A percentile compares a stretch with the other conserved stretches of the same genome.
Evolutionary conservation across 2,797 vertebrate genomes (phyloP).

Genomic region (Sus cebifrons): DNA sequence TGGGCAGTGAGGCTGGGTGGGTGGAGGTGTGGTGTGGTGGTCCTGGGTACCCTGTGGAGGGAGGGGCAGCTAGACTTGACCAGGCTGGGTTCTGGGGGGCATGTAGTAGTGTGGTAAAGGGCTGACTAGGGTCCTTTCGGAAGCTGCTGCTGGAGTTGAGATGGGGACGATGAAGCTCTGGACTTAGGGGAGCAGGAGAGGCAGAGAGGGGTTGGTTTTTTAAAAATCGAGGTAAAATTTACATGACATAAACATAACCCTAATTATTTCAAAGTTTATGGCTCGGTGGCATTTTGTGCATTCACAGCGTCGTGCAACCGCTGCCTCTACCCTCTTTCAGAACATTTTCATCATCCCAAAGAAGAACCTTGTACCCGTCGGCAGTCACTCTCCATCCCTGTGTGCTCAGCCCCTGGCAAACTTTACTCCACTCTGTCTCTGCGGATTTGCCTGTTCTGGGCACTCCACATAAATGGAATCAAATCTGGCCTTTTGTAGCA

Average conservation of each 20-base stretch:
- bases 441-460: background rate
- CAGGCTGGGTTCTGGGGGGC: background rate
- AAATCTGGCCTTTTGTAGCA: background rate
- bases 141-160: background rate
- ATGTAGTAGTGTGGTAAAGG: accelerated
- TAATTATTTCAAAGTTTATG: background rate
- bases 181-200: background rate
- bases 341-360: accelerated
- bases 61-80: background rate
- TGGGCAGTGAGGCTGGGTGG: background rate
- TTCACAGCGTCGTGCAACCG: accelerated
- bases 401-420: accelerated
- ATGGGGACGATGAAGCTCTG: too few relatives aligned
- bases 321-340: too few relatives aligned
- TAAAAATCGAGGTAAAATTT: too few relatives aligned
- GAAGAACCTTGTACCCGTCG: accelerated
- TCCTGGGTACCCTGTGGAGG: background rate
- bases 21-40: background rate
- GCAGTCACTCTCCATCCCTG: too few relatives aligned
- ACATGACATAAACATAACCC: background rate
- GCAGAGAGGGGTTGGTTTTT: background rate
- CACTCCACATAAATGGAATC: accelerated
- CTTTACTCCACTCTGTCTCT: accelerated
- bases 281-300: background rate
- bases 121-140: background rate